Base-by-base conservation (phyloP, 1,140 invertebrate genomes). In the Helicoverpa armigera region DNA sequence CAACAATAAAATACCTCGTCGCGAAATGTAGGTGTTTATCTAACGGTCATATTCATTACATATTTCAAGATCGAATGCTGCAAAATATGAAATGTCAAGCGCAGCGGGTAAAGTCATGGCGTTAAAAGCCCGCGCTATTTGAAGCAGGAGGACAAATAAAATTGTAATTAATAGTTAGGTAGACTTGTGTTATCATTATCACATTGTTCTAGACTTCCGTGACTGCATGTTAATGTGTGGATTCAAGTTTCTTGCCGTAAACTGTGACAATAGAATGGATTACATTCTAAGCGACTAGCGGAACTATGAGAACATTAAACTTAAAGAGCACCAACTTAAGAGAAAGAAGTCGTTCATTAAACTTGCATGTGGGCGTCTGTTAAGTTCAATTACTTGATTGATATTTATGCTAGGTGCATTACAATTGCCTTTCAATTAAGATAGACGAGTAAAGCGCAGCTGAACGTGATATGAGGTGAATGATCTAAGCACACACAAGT, bases 381-480 rank as follows among this genome's bases (percentile, higher is more conserved):
- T 83, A 72, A 75, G 82, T 84, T 82, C 79, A 88, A 87, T 88
- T 85, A 53, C 73, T 82, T 87, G 79, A 92, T 90, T 90, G 89
- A 86, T 91, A 92, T 91, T 91, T 90, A 90, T 91, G 86, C 82
- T 80, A 61, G 65, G 67, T 56, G 35, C 35, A 43, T 83, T 87
- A 89, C 89, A 90, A 90, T 89, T 90, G 87, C 84, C 86, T 88
- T 90, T 88, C 87, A 89, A 90, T 91, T 88, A 89, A 81, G 78
- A 83, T 82, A 83, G 16, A 58, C 72, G 77, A 31, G 60, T n/a
- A 77, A 48, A 51, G 53, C 13, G 9, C 69, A 60, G 29, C 54
- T 58, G 29, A 73, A 23, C 23, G 9, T 74, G 72, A 74, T 53
- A 53, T n/a, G 58, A 67, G 75, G 75, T 67, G 50, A 77, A 77